A percentile compares a stretch with the other conserved stretches of the same genome.
phyloP scores from a whole-genome alignment of 2,888 invertebrate genomes.

The Iphiclides podalirius region DNA sequence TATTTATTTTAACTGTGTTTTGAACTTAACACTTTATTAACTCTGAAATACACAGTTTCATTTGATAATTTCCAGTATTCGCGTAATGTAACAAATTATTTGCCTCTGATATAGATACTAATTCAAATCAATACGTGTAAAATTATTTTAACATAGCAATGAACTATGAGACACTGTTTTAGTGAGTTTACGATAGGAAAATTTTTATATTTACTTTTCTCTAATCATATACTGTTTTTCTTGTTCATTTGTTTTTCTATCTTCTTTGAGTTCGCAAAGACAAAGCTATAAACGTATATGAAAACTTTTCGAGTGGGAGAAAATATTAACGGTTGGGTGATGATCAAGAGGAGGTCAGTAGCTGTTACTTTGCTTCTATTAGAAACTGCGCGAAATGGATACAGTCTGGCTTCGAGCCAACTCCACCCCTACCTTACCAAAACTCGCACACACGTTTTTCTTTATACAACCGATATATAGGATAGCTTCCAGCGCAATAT shows the following conservation, averaged over 20 bases:
- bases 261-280: not conserved
- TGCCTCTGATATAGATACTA: no score
- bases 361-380: not conserved
- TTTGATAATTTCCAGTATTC: no score
- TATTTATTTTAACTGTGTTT: no score
- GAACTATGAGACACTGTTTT: not conserved
- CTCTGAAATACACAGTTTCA: no score
- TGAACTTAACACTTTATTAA: no score
- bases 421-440: not conserved
- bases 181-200: not conserved
- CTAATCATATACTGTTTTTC: not conserved
- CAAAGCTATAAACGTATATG: not conserved
- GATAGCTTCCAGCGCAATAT: no score
- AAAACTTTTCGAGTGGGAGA: not conserved
- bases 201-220: not conserved
- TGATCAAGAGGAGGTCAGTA: not conserved
- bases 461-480: no score
- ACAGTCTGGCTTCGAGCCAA: not conserved
- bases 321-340: not conserved
- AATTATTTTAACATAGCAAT: no score
- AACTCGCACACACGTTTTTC: no score
- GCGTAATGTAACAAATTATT: no score
- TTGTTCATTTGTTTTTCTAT: not conserved
- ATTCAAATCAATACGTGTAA: no score
- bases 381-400: not conserved